Base-by-base conservation (phyloP, 23 tunicate genomes). In the Styela clava region DNA sequence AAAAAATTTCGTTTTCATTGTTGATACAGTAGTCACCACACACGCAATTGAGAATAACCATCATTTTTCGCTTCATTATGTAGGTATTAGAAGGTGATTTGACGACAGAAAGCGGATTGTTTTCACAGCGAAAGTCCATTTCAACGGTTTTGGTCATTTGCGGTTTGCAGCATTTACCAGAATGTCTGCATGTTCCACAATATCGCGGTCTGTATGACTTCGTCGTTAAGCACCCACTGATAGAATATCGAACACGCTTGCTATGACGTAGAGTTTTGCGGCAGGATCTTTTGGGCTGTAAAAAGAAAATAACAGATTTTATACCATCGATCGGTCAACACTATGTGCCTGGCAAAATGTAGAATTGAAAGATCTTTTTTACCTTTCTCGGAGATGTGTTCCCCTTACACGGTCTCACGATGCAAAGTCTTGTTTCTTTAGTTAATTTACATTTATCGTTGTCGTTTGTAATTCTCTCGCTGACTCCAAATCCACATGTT, bases 401-500 rank as follows among this genome's bases (percentile, higher is more conserved):
- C 35, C 23, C 24, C 2, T 85, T 70, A 68, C 99, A 96, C 1
- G 89, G 92, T 37, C 99, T 84, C 61, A 91, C 1, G 27, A 83
- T 81, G 83, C 99, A 96, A 12, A 87, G 83, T 68, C 96, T 62
- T 64, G 52, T 77, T 61, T 91, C 78, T 62, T 85, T 91, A 68
- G 70, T 82, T 70, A 91, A 19, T 25, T 79, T 85, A 61, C 99
- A 96, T 3, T 87, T 87, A 7, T 70, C 56, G 79, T 96, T 96
- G 80, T 91, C 89, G 84, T 88, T 96, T 2, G 94, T 62, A 5
- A 90, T 85, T 35, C 99, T 77, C 16, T 96, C 92, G 24, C 94
- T 83, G 27, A 84, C 35, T 21, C 97, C 99, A 56, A 87, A 88
- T 30, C 94, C 99, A 89, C 99, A 96, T 36, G 93, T 76, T 67